Percentiles rank a stretch among this genome's conserved stretches.
Evolutionary conservation across 2,888 invertebrate genomes (phyloP).

Genomic region (Cremastinae sp.): DNA sequence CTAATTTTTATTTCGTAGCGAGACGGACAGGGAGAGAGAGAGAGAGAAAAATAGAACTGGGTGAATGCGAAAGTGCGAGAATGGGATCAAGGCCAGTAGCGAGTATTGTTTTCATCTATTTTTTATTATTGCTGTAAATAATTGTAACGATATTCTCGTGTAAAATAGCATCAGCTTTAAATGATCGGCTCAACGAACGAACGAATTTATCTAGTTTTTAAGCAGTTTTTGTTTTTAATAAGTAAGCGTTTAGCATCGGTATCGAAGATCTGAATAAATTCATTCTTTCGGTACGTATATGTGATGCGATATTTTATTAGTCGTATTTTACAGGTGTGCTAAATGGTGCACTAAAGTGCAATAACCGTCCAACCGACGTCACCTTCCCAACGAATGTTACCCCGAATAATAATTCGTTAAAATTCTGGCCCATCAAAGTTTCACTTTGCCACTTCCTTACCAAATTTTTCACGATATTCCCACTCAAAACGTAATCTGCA

Average conservation of each 20-base stretch:
- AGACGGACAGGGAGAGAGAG: not conserved
- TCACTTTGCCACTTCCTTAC: no score
- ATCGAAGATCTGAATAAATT: not conserved
- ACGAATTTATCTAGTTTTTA: slow-evolving; percentile 3
- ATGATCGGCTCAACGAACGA: not conserved
- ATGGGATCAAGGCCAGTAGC: slow-evolving; percentile 73
- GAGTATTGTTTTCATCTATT: slow-evolving; percentile 68
- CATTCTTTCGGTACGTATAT: not conserved
- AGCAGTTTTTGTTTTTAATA: not conserved
- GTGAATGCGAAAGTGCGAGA: slow-evolving; percentile 56
- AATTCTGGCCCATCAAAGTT: no score
- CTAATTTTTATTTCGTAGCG: not conserved
- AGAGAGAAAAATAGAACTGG: slow-evolving; percentile 11
- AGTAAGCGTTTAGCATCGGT: not conserved
- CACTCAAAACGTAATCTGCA: no score
- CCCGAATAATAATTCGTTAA: no score
- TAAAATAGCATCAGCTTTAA: slow-evolving; percentile 20
- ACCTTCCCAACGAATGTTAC: no score
- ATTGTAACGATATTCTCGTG: slow-evolving; percentile 38
- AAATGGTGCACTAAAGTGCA: no score
- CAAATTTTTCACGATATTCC: no score
- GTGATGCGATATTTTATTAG: no score
- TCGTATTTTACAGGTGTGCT: no score
- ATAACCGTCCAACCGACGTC: no score
- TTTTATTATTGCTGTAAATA: slow-evolving; percentile 50